Evolutionary conservation across 2,888 invertebrate species (phyloP).

Genomic region (Plagodis pulveraria): DNA sequence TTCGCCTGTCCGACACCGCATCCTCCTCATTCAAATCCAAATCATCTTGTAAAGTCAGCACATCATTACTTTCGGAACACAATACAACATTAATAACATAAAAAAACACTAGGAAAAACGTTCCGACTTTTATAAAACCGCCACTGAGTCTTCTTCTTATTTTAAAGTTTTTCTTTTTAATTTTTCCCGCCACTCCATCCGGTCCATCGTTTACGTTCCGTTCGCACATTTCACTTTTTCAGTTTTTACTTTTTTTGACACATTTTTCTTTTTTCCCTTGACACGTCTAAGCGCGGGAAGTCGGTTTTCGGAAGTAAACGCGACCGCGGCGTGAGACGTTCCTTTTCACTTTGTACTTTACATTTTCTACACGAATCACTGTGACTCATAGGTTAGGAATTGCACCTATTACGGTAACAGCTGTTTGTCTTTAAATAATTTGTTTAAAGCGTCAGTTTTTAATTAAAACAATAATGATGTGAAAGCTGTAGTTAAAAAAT

Average conservation of each 20-base stretch:
- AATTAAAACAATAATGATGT: conserved; percentile 13
- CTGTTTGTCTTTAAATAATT: conserved; percentile 36
- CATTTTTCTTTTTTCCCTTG: conserved; percentile 43
- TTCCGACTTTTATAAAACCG: conserved; percentile 32
- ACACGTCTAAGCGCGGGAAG: conserved; percentile 69
- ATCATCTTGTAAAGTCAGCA: conserved; percentile 74
- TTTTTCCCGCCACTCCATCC: conserved; percentile 60
- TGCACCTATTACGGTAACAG: conserved; percentile 35
- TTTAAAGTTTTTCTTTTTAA: conserved; percentile 64
- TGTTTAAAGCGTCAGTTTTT: conserved; percentile 29
- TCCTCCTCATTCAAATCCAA: conserved; percentile 66
- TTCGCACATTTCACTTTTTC: conserved; percentile 57
- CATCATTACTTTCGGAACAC: conserved; percentile 71
- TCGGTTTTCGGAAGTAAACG: conserved; percentile 72
- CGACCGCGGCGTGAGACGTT: conserved; percentile 49
- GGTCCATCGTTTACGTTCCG: conserved; percentile 50
- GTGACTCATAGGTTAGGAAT: conserved; percentile 38
- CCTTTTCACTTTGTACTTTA: conserved; percentile 73
- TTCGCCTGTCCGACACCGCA: conserved; percentile 67
- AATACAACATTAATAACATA: conserved; percentile 51
- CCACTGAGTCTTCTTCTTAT: conserved; percentile 58
- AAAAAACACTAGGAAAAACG: conserved; percentile 49
- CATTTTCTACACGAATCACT: conserved; percentile 42
- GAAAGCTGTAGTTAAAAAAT: conserved; percentile 24
- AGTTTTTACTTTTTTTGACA: conserved; percentile 41